Base-by-base conservation (phyloP, 2,113 vertebrate genomes). In the Corapipo altera region DNA sequence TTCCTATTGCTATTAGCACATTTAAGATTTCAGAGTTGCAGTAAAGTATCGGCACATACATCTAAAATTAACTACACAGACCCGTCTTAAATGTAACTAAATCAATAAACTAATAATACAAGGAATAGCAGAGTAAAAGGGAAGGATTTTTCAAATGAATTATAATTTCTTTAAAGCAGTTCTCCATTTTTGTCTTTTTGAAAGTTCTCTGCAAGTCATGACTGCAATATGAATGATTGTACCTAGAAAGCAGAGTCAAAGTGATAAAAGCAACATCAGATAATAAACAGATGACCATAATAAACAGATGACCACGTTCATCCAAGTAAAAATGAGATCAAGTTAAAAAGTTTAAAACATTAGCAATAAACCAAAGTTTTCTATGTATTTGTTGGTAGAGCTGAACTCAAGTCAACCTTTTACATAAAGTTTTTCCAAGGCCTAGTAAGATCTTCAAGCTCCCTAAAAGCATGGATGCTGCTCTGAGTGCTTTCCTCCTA, bases 381-480 rank as follows among this genome's bases (percentile, higher is more conserved):
- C 28, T 21, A 62, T 17, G 7, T 51, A 52, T 61, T 65, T 51
- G 3, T 30, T 59, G 9, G 28, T 54, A 86, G 32, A 16, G 15
- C 23, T 88, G 66, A 88, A 71, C 22, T 66, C 28, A 94, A 85
- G 13, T 44, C 13, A 78, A 51, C 4, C 2, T 54, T 89, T 89
- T 33, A 84, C 33, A 22, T 7, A 75, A 41, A 67, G 44, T 32
- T 78, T 65, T 43, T 76, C n/a, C 30, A 75, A 87, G 24, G 59
- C 13, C n/a, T 44, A 88, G 24, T 21, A 78, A 62, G 35, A 87
- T 19, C 52, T 92, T 49, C 11, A 12, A 9, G 49, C 26, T 81
- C 41, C 3, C 3, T 54, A 76, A 84, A 76, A 81, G 7, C n/a
- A 87, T 0, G 0, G 44, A 61, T 48, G 23, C 26, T 84, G 8